Evolutionary conservation across 2,797 vertebrate genomes (phyloP).

Genomic region (Nyctalus aviator): DNA sequence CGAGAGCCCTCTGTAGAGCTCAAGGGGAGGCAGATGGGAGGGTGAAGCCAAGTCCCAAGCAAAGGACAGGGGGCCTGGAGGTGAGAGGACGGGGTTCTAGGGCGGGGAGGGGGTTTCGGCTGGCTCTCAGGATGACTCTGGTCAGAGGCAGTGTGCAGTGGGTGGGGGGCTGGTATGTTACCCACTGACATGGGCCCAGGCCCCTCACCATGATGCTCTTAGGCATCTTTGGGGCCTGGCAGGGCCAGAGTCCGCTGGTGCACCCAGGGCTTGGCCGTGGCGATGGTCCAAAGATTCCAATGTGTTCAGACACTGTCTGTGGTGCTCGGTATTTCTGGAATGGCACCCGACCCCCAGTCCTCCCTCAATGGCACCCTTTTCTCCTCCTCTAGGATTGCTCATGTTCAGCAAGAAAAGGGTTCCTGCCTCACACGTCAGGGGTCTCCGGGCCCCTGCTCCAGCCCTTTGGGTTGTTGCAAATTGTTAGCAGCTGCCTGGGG

Average conservation of each 20-base stretch:
- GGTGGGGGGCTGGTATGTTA: background rate
- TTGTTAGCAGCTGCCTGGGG: background rate
- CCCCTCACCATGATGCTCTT: rapidly evolving
- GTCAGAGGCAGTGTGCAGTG: background rate
- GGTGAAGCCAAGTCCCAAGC: background rate
- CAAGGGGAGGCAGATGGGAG: no score
- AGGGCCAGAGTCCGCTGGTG: background rate
- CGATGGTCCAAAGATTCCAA: background rate
- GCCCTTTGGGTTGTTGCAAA: background rate
- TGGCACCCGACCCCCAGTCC: no score
- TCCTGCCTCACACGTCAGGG: rapidly evolving
- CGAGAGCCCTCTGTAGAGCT: background rate
- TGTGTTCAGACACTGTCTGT: background rate
- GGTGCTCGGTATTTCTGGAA: background rate
- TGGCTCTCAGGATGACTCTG: background rate
- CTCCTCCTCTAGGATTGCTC: background rate
- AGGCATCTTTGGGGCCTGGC: background rate
- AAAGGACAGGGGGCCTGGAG: background rate
- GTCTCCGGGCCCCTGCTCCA: background rate
- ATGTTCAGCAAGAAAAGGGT: background rate
- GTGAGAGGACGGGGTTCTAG: background rate
- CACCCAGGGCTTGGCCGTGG: background rate
- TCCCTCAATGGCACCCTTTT: rapidly evolving
- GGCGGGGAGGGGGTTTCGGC: rapidly evolving
- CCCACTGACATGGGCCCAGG: rapidly evolving